These are phyloP conservation scores for Ahaetulla prasina DNA, from an alignment of 2,113 vertebrate species.

Conservation along the genomic window DNA sequence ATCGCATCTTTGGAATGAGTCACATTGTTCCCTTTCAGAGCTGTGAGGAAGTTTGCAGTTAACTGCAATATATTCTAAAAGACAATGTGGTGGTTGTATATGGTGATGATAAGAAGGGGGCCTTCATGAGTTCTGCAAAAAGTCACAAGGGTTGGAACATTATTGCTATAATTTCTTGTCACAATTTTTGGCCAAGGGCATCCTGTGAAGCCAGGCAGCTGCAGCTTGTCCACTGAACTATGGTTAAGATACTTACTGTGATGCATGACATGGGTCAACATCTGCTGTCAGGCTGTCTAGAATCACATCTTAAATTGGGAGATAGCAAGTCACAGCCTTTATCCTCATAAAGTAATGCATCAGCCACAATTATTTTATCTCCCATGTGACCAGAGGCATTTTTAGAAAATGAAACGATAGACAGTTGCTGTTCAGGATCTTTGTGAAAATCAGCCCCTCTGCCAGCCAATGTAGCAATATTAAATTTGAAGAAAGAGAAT, in stretches of 20 bases:
- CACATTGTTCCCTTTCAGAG: not conserved
- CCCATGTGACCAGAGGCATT: not conserved
- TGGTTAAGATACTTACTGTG: not conserved
- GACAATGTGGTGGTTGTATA: not conserved
- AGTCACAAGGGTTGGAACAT: not conserved
- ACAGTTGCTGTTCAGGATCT: not conserved
- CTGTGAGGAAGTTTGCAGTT: not conserved
- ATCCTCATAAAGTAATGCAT: not conserved
- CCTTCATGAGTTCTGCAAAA: not conserved
- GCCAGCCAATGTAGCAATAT: not conserved
- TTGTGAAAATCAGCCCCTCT: not conserved
- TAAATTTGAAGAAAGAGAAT: not conserved
- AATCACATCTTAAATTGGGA: not conserved
- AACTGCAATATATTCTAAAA: not conserved
- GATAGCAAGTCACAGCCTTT: not conserved
- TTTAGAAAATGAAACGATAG: not conserved
- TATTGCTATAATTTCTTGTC: not conserved
- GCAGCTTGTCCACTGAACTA: not conserved
- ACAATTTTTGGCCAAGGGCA: not conserved
- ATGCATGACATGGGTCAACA: not conserved
- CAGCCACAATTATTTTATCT: not conserved
- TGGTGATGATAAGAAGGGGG: not conserved
- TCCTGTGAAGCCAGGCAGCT: not conserved
- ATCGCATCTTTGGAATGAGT: not conserved
- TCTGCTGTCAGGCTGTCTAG: not conserved